Conservation (phyloP, 1,140 invertebrate species). For the Drosophila novamexicana region DNA sequence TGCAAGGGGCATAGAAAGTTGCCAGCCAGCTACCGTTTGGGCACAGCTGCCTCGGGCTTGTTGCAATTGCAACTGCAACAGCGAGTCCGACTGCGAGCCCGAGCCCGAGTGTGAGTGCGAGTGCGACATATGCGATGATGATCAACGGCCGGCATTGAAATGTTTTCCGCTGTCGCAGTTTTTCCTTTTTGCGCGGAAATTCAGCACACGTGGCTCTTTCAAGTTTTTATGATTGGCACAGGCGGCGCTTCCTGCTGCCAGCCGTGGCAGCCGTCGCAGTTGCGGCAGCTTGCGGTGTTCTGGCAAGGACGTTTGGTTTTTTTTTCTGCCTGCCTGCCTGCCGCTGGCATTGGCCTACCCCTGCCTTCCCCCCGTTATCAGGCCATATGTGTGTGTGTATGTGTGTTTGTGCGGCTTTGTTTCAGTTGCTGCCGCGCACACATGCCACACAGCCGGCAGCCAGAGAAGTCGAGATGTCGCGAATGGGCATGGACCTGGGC, state of each 20-base stretch:
- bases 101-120: slow-evolving; percentile 12
- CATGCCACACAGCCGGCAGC: slow-evolving; percentile 66
- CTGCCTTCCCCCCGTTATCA: slow-evolving; percentile 23
- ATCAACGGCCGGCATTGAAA: slow-evolving; percentile 10
- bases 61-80: slow-evolving; percentile 20
- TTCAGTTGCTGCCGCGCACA: slow-evolving; percentile 48
- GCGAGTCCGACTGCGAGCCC: not conserved
- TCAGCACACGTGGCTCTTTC: slow-evolving; percentile 77
- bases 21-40: slow-evolving; percentile 71
- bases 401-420: slow-evolving; percentile 36
- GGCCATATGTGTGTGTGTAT: slow-evolving; percentile 55
- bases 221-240: slow-evolving; percentile 74
- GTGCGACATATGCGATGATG: slow-evolving; percentile 47
- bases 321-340: slow-evolving; percentile 35
- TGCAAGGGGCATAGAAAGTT: slow-evolving; percentile 78
- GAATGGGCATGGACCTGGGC: slow-evolving; percentile 4
- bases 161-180: slow-evolving; percentile 35
- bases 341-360: slow-evolving; percentile 30
- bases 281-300: slow-evolving; percentile 38
- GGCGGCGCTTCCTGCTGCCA: slow-evolving; percentile 65
- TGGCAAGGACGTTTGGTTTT: slow-evolving; percentile 71
- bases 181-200: slow-evolving; percentile 65
- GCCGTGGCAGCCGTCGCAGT: slow-evolving; percentile 9
- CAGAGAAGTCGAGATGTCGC: slow-evolving; percentile 14
- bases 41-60: slow-evolving; percentile 61